Conservation (phyloP, 2,113 vertebrate species). For the Corythornis cristatus region DNA sequence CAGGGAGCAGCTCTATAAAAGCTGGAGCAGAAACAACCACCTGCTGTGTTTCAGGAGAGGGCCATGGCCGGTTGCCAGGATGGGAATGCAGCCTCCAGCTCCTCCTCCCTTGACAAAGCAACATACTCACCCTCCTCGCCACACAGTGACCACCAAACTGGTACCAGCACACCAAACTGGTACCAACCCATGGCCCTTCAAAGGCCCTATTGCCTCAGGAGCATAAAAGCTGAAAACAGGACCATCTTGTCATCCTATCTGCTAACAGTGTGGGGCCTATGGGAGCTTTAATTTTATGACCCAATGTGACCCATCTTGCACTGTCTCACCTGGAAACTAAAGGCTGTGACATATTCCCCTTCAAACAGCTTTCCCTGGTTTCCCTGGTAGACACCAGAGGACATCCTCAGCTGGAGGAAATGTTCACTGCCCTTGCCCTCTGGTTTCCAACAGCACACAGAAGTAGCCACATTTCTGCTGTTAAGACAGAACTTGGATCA, state of each 20-base stretch:
- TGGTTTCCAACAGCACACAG: background rate
- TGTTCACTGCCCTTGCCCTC: background rate
- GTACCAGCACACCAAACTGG: background rate
- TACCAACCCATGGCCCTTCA: background rate
- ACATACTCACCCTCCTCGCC: background rate
- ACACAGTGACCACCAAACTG: background rate
- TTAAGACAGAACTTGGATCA: conserved; percentile 17
- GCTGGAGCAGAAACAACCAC: background rate
- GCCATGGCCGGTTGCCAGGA: background rate
- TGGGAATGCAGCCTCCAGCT: background rate
- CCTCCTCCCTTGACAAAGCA: background rate
- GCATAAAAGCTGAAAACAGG: background rate
- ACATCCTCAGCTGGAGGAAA: conserved; percentile 10
- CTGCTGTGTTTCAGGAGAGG: background rate
- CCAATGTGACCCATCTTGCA: background rate
- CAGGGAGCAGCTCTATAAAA: background rate
- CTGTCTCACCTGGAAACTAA: background rate
- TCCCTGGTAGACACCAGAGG: background rate
- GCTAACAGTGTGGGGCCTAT: background rate
- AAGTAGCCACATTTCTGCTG: background rate
- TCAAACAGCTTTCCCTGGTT: background rate
- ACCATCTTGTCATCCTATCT: background rate
- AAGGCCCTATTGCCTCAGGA: background rate
- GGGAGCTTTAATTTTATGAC: background rate
- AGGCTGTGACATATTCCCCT: background rate